Evolutionary conservation across 2,888 invertebrate species (phyloP).

Genomic region (Lamproptera curius): DNA sequence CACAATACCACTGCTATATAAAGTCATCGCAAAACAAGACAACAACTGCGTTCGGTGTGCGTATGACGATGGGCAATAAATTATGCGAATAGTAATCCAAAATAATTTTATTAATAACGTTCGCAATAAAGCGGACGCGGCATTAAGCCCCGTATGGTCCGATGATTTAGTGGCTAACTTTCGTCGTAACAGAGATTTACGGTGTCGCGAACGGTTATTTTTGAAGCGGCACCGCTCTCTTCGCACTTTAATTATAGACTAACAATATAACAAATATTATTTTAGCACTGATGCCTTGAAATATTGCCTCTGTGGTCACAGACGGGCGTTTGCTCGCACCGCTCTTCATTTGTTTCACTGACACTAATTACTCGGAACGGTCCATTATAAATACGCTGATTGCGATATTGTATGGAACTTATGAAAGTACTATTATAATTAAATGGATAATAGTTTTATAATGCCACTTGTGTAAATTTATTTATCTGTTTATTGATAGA

Average conservation of each 20-base stretch:
- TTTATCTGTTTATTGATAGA: too few species aligned
- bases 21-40: constrained; percentile 13
- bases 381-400: constrained; percentile 25
- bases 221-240: constrained; percentile 64
- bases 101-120: constrained; percentile 56
- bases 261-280: constrained; percentile 65
- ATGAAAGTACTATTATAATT: constrained; percentile 20
- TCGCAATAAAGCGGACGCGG: constrained; percentile 65
- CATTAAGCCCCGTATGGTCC: constrained; percentile 51
- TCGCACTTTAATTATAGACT: constrained; percentile 70
- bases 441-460: too few species aligned
- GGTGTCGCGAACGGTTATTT: constrained; percentile 67
- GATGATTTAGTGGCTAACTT: constrained; percentile 66
- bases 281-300: constrained; percentile 54
- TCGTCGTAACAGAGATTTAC: constrained; percentile 68
- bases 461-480: too few species aligned
- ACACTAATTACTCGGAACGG: constrained; percentile 30
- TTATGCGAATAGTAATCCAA: constrained; percentile 43
- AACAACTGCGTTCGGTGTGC: constrained; percentile 7
- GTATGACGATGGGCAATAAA: constrained; percentile 38
- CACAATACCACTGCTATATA: constrained; percentile 7
- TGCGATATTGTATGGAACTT: constrained; percentile 26
- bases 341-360: constrained; percentile 28
- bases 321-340: constrained; percentile 28
- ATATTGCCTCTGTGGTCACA: constrained; percentile 43